Evolutionary conservation across 2,888 invertebrate genomes (phyloP).

Genomic region (Scaptomyza cyrtandrae): DNA sequence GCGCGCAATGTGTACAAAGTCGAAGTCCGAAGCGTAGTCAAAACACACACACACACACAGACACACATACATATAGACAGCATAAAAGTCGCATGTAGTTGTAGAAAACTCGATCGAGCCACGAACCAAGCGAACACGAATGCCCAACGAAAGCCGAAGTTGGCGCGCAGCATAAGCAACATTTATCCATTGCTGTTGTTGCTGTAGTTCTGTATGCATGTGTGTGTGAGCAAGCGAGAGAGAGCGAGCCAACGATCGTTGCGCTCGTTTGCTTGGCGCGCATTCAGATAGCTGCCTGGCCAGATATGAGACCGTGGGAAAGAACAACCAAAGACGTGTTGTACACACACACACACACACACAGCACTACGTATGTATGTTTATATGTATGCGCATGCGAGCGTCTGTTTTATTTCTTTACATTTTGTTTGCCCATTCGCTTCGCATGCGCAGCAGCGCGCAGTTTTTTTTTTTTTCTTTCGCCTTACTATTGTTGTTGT

Average conservation of each 20-base stretch:
- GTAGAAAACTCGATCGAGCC: constrained; percentile 70
- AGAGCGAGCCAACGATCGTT: constrained; percentile 37
- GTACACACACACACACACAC: constrained; percentile 54
- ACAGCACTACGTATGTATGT: constrained; percentile 28
- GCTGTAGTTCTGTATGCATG: constrained; percentile 31
- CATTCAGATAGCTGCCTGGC: constrained; percentile 75
- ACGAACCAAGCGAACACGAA: constrained; percentile 21
- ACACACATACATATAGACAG: neutral
- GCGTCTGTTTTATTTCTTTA: constrained; percentile 64
- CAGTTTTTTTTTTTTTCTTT: constrained; percentile 46
- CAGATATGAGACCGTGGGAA: constrained; percentile 85
- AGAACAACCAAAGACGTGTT: constrained; percentile 83
- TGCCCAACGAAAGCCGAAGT: constrained; percentile 42
- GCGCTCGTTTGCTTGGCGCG: constrained; percentile 68
- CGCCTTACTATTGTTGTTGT: constrained; percentile 29
- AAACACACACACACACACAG: constrained; percentile 18
- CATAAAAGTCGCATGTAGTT: constrained; percentile 21
- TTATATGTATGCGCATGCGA: constrained; percentile 50
- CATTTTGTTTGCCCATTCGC: constrained; percentile 76
- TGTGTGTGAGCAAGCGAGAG: constrained; percentile 5
- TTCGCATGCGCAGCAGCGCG: constrained; percentile 67
- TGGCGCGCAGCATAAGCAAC: constrained; percentile 64
- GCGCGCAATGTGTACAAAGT: constrained; percentile 73
- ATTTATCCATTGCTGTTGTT: constrained; percentile 55
- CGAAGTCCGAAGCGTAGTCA: constrained; percentile 52